phyloP scores from a whole-genome alignment of 2,797 vertebrate genomes.

The Characodon lateralis region DNA sequence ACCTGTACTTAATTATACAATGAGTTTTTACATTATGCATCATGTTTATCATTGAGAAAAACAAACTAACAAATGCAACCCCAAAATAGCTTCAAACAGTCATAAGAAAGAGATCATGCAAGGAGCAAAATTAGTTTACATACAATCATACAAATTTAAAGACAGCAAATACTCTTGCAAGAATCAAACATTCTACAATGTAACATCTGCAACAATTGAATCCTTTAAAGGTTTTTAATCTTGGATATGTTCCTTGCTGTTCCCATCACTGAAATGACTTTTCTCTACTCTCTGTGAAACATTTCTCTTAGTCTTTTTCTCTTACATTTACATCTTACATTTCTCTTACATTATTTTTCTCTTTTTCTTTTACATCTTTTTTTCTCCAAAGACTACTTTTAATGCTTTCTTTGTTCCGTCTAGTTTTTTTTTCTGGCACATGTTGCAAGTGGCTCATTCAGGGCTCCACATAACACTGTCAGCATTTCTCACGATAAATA shows the following conservation, averaged over 20 bases:
- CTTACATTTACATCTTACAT: too few species aligned
- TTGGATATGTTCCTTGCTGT: background rate
- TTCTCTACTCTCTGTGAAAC: too few species aligned
- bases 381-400: background rate
- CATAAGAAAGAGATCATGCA: background rate
- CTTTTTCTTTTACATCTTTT: conserved; percentile 1
- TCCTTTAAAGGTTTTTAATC: too few species aligned
- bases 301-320: background rate
- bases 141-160: background rate
- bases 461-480: conserved; percentile 37
- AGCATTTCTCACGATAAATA: conserved; percentile 60
- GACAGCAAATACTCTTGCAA: background rate
- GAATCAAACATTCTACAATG: background rate
- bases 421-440: conserved; percentile 31
- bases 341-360: too few species aligned
- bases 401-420: conserved; percentile 3
- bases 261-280: background rate
- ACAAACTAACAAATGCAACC: background rate
- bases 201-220: background rate
- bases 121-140: background rate
- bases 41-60: background rate
- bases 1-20: too few species aligned
- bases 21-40: too few species aligned
- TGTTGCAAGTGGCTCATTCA: conserved; percentile 47
- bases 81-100: background rate